These are phyloP conservation scores for Atrina japonica DNA, from an alignment of 2,888 invertebrate species.

Conservation along the genomic window DNA sequence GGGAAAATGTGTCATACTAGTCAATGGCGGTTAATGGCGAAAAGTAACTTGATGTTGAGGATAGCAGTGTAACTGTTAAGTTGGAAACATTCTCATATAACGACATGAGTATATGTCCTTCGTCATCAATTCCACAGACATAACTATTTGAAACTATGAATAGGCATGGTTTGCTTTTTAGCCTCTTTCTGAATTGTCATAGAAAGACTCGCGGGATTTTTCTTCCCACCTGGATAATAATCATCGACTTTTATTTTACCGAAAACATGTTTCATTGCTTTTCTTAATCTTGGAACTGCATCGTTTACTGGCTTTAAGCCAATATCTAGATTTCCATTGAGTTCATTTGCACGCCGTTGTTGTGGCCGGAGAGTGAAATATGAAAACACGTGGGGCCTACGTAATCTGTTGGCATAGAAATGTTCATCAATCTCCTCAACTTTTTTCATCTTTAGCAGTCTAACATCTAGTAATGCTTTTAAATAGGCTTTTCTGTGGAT, in stretches of 20 bases:
- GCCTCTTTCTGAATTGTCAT: conserved; percentile 35
- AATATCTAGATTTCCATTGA: conserved; percentile 25
- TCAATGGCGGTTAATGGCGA: too few species aligned
- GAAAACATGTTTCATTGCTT: conserved; percentile 42
- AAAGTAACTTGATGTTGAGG: too few species aligned
- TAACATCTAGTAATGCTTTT: conserved; percentile 28
- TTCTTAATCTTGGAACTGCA: conserved; percentile 8
- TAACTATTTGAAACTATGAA: conserved; percentile 23
- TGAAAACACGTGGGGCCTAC: conserved; percentile 41
- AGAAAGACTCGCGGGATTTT: conserved; percentile 24
- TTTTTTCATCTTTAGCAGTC: conserved; percentile 33
- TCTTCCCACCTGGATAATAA: conserved; percentile 40
- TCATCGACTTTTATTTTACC: conserved; percentile 38
- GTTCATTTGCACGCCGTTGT: conserved; percentile 29
- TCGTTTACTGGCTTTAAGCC: conserved; percentile 31
- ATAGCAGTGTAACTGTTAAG: too few species aligned
- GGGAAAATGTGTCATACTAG: too few species aligned
- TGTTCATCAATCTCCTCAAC: conserved; percentile 38
- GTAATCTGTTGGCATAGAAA: conserved; percentile 29
- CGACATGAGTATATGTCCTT: too few species aligned
- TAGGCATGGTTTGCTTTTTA: conserved; percentile 41
- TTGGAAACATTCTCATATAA: too few species aligned
- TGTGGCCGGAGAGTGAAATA: conserved; percentile 40
- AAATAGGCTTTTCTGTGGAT: conserved; percentile 39
- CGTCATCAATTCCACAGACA: too few species aligned